These are phyloP conservation scores for Hydropsyche betteni DNA, from an alignment of 2,888 invertebrate genomes.

Conservation along the genomic window DNA sequence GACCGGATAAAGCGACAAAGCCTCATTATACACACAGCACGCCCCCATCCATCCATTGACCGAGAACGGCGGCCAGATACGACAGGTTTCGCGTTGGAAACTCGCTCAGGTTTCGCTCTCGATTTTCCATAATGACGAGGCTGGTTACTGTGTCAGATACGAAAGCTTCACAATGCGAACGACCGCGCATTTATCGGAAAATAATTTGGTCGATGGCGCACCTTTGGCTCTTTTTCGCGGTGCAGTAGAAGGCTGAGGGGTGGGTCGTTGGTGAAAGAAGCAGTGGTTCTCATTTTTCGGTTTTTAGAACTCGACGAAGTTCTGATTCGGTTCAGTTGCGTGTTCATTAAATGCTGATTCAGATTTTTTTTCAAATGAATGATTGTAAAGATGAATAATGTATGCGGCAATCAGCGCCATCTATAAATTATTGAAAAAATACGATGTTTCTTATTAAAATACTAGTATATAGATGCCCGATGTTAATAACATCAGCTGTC, in stretches of 20 bases:
- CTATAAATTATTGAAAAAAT: too few relatives aligned
- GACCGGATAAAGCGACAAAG: conserved; percentile 29
- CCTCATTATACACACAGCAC: not conserved
- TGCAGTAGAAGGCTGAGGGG: too few relatives aligned
- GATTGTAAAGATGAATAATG: too few relatives aligned
- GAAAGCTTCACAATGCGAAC: not conserved
- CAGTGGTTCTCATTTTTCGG: not conserved
- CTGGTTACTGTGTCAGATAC: not conserved
- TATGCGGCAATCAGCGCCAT: too few relatives aligned
- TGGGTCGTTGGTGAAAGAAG: not conserved
- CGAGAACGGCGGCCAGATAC: too few relatives aligned
- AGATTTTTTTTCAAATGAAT: too few relatives aligned
- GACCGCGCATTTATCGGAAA: conserved; percentile 12
- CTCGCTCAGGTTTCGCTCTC: not conserved
- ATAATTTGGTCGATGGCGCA: not conserved
- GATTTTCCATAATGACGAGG: conserved; percentile 17
- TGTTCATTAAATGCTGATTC: not conserved
- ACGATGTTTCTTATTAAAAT: too few relatives aligned
- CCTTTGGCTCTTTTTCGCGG: not conserved
- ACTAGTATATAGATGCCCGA: too few relatives aligned
- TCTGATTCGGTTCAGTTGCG: not conserved
- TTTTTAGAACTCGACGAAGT: too few relatives aligned
- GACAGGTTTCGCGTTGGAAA: too few relatives aligned
- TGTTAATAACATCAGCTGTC: too few relatives aligned
- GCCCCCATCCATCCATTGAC: too few relatives aligned